phyloP scores from a whole-genome alignment of 2,797 vertebrate species.

The Lindbergichthys nudifrons region DNA sequence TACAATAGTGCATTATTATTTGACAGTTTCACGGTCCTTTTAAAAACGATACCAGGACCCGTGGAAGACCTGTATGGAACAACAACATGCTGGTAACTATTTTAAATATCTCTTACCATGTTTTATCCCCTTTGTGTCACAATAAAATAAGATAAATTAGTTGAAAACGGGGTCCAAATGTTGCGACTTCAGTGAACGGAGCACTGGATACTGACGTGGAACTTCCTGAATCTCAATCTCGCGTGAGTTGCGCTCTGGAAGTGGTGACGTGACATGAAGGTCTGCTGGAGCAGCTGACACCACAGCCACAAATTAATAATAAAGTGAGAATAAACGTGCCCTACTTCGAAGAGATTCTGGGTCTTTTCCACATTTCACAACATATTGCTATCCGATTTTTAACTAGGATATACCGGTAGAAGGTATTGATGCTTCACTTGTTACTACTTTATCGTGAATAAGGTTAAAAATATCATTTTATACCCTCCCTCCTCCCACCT shows the following conservation, averaged over 20 bases:
- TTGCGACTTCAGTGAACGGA: slow-evolving; percentile 45
- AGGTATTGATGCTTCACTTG: no score
- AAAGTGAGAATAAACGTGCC: no score
- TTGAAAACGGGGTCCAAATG: slow-evolving; percentile 38
- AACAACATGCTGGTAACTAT: fast-evolving
- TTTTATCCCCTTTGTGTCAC: slow-evolving; percentile 65
- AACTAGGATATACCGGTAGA: no score
- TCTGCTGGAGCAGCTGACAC: background rate
- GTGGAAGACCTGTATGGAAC: background rate
- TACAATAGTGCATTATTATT: slow-evolving; percentile 11
- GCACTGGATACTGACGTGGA: slow-evolving; percentile 91
- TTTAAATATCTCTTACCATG: slow-evolving; percentile 74
- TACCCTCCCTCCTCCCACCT: background rate
- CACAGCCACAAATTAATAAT: no score
- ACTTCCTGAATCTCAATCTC: slow-evolving; percentile 85
- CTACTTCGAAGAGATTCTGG: no score
- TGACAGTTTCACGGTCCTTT: slow-evolving; percentile 6
- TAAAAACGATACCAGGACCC: background rate
- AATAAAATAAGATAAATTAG: slow-evolving; percentile 50
- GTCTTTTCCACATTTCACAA: no score
- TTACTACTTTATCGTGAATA: no score
- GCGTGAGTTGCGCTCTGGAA: slow-evolving; percentile 66
- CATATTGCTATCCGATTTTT: no score
- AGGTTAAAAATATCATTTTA: no score
- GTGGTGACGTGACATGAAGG: slow-evolving; percentile 71